These are phyloP conservation scores for Nibea albiflora DNA, from an alignment of 2,113 vertebrate species.

Conservation along the genomic window DNA sequence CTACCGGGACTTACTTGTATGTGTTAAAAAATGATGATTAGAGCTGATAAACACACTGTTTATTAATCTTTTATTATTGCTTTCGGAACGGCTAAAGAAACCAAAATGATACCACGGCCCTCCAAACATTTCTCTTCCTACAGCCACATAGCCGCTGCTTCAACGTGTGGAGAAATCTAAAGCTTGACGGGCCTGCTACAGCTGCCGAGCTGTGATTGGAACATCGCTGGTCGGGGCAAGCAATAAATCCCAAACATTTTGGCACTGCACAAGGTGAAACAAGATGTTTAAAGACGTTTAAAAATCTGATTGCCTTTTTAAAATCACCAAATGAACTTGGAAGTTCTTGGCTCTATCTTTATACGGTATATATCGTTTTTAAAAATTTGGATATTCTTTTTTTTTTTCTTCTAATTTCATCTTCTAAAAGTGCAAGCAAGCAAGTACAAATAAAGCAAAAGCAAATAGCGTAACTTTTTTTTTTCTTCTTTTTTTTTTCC, in stretches of 20 bases:
- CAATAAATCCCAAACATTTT: constrained; percentile 23
- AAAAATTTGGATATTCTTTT: constrained; percentile 16
- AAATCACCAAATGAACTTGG: neutral
- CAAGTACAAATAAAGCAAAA: constrained; percentile 65
- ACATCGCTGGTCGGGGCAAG: neutral
- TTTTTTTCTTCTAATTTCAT: neutral
- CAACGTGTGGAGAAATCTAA: neutral
- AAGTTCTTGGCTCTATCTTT: neutral
- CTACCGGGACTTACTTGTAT: too few species aligned
- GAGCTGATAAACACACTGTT: neutral
- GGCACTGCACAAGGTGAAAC: constrained; percentile 48
- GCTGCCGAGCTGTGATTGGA: neutral
- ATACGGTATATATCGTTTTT: neutral
- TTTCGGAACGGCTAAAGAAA: neutral
- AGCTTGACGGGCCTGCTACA: neutral
- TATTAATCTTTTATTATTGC: neutral
- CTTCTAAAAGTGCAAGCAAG: constrained; percentile 70
- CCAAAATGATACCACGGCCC: neutral
- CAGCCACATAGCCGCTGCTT: neutral
- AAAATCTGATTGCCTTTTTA: constrained; percentile 27
- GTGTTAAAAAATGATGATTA: neutral
- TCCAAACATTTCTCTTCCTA: neutral
- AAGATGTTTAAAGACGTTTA: neutral
- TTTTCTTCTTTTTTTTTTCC: neutral
- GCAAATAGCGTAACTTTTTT: constrained; percentile 21